Conservation (phyloP, 1,140 invertebrate species). For the Lordiphosa stackelbergi region DNA sequence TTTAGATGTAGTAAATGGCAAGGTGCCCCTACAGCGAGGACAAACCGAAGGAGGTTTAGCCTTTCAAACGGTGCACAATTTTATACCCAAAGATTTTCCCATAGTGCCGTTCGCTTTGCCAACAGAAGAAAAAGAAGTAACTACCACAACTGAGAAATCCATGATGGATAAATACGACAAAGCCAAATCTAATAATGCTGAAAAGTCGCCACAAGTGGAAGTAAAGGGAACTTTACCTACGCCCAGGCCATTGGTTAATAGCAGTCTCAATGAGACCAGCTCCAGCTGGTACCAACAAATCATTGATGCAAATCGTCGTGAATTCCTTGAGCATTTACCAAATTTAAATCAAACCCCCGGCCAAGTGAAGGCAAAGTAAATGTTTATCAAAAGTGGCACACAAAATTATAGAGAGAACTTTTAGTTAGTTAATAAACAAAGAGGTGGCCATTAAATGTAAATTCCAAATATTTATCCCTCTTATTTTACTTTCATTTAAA, state of each 20-base stretch:
- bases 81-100: constrained; percentile 58
- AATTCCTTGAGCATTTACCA: constrained; percentile 62
- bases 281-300: constrained; percentile 58
- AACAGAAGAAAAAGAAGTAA: constrained; percentile 11
- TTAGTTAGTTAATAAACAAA: constrained; percentile 22
- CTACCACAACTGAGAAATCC: constrained; percentile 12
- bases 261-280: constrained; percentile 11
- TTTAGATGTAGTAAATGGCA: constrained; percentile 59
- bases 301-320: constrained; percentile 64
- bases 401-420: constrained; percentile 10
- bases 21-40: constrained; percentile 21
- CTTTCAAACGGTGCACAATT: constrained; percentile 50
- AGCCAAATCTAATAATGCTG: constrained; percentile 58
- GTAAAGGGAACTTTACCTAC: constrained; percentile 12
- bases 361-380: constrained; percentile 23
- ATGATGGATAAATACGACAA: constrained; percentile 38
- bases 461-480: constrained; percentile 29
- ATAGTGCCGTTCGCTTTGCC: constrained; percentile 62
- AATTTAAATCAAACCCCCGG: constrained; percentile 30
- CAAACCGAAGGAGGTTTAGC: constrained; percentile 29
- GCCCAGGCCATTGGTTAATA: constrained; percentile 44
- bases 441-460: constrained; percentile 12
- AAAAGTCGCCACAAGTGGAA: constrained; percentile 54
- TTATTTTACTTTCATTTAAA: constrained; percentile 2
- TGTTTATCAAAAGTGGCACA: constrained; percentile 11